Evolutionary conservation across 2,797 vertebrate species (phyloP).

Genomic region (Propithecus perrieri): DNA sequence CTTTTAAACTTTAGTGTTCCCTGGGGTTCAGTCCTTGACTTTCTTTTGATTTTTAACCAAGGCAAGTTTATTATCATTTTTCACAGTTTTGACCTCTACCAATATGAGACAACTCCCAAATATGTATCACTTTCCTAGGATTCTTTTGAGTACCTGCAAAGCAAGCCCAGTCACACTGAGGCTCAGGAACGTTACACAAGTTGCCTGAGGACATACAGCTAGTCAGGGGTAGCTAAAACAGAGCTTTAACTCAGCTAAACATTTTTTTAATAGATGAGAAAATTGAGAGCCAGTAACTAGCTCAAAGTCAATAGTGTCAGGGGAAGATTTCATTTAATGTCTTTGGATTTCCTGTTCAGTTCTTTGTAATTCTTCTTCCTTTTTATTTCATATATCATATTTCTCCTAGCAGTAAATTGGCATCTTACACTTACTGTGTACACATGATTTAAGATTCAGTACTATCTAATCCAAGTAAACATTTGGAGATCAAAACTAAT

Average conservation of each 20-base stretch:
- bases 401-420: neutral
- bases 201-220: neutral
- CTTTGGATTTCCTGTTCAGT: neutral
- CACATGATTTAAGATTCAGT: neutral
- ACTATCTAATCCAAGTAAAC: slow-evolving; percentile 32
- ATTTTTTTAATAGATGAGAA: neutral
- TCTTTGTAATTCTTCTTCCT: neutral
- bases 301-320: neutral
- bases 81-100: neutral
- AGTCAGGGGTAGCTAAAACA: neutral
- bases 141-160: neutral
- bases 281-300: neutral
- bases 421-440: neutral
- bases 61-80: neutral
- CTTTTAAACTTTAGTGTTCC: neutral
- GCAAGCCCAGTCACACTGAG: neutral
- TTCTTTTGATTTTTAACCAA: neutral
- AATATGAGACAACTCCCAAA: neutral
- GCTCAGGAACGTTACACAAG: neutral
- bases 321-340: neutral
- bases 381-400: neutral
- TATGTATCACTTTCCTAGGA: neutral
- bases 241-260: neutral
- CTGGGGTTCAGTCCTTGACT: neutral
- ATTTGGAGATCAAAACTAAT: slow-evolving; percentile 51